phyloP scores from a whole-genome alignment of 2,113 vertebrate genomes.

The Sturnus vulgaris region DNA sequence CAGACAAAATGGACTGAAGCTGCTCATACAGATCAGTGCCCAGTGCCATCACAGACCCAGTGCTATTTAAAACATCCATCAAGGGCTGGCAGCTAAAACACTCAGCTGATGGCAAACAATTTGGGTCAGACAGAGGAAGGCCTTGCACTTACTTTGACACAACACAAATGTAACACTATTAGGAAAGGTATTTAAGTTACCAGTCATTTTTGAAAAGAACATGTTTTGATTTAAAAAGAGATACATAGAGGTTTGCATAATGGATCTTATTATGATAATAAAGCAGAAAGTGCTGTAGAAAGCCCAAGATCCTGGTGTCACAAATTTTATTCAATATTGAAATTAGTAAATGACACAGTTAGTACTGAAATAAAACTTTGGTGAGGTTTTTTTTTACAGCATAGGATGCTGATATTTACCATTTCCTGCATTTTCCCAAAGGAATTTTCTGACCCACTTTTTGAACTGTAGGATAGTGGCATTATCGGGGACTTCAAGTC shows the following conservation, averaged over 20 bases:
- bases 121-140: background rate
- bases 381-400: background rate
- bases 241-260: background rate
- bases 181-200: background rate
- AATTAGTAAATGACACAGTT: background rate
- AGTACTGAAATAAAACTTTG: background rate
- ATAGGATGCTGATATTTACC: slow-evolving; percentile 57
- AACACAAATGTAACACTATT: background rate
- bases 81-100: background rate
- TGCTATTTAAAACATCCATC: background rate
- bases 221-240: background rate
- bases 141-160: background rate
- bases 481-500: slow-evolving; percentile 74
- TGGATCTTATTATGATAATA: background rate
- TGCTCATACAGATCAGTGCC: background rate
- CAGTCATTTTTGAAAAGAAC: background rate
- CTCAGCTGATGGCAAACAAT: background rate
- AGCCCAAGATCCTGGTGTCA: background rate
- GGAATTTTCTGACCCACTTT: slow-evolving; percentile 73
- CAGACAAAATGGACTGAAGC: background rate
- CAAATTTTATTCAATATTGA: background rate
- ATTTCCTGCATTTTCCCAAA: slow-evolving; percentile 72
- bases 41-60: background rate
- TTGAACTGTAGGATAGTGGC: slow-evolving; percentile 76
- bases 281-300: background rate